Evolutionary conservation across 2,797 vertebrate species (phyloP).

Genomic region (Columba guinea): DNA sequence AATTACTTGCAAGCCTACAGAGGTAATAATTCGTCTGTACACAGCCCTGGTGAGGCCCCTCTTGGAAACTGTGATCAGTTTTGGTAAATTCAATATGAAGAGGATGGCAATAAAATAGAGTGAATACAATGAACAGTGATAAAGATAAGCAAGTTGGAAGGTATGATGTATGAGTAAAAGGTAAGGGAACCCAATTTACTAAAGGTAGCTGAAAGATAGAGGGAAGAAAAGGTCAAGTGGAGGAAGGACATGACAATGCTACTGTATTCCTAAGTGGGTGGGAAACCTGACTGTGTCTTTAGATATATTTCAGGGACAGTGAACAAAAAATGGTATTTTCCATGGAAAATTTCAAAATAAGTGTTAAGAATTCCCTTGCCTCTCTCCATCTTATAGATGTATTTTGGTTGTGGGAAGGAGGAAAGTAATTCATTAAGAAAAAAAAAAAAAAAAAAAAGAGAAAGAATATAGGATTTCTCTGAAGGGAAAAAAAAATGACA

Average conservation of each 20-base stretch:
- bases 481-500: background rate
- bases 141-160: slow-evolving; percentile 51
- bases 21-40: slow-evolving; percentile 54
- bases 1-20: slow-evolving; percentile 57
- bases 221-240: background rate
- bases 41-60: slow-evolving; percentile 25
- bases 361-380: background rate
- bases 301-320: background rate
- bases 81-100: slow-evolving; percentile 56
- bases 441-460: background rate
- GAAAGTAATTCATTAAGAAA: background rate
- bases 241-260: background rate
- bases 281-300: background rate
- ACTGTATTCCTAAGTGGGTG: background rate
- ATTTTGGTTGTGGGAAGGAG: background rate
- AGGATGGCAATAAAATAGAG: slow-evolving; percentile 48
- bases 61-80: slow-evolving; percentile 56
- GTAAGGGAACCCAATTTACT: slow-evolving; percentile 13
- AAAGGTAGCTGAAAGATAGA: background rate
- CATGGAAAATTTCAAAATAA: background rate
- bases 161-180: slow-evolving; percentile 37
- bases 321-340: background rate
- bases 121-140: slow-evolving; percentile 41
- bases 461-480: background rate
- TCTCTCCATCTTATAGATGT: background rate